Conservation (phyloP, 1,140 invertebrate species). For the Cyclargus thomasi region DNA sequence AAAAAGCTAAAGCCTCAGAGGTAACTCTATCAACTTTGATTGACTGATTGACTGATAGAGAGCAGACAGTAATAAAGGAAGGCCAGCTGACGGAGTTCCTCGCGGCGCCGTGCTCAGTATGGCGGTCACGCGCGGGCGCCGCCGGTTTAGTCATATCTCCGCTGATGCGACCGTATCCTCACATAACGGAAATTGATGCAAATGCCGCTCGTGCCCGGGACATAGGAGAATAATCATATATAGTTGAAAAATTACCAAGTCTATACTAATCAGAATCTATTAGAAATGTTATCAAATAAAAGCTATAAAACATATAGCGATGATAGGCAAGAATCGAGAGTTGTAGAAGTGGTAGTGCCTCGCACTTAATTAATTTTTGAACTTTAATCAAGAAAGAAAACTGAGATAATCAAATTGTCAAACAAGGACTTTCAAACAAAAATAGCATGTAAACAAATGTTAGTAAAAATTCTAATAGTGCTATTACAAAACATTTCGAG, state of each 20-base stretch:
- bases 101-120: slow-evolving; percentile 3
- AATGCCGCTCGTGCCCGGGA: slow-evolving; percentile 25
- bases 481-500: not conserved
- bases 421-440: not conserved
- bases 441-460: too few species aligned
- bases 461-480: not conserved
- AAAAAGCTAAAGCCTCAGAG: too few species aligned
- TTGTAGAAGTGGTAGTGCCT: too few species aligned
- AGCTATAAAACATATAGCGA: too few species aligned
- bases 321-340: too few species aligned
- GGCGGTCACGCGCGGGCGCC: not conserved
- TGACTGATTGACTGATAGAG: not conserved
- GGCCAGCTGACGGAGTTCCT: not conserved
- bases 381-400: too few species aligned
- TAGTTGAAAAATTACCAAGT: too few species aligned
- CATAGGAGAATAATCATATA: not conserved
- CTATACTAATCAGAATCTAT: too few species aligned
- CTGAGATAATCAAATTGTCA: not conserved
- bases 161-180: slow-evolving; percentile 30
- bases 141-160: slow-evolving; percentile 19
- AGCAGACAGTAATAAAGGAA: not conserved
- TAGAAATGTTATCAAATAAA: not conserved
- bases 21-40: too few species aligned
- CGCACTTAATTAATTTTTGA: too few species aligned
- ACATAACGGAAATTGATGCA: slow-evolving; percentile 44